phyloP scores from a whole-genome alignment of 2,113 vertebrate genomes.

The Cygnus atratus region DNA sequence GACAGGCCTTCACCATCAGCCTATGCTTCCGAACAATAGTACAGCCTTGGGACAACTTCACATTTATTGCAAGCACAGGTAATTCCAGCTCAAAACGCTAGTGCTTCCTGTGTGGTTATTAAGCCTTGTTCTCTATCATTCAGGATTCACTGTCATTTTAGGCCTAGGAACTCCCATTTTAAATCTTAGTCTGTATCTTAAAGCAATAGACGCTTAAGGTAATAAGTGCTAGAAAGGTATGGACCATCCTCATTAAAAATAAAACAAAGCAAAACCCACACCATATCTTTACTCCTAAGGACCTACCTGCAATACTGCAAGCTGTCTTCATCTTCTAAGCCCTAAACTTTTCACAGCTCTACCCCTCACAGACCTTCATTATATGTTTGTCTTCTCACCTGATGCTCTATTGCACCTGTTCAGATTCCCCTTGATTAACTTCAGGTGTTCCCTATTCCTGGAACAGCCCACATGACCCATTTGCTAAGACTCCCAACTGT shows the following conservation, averaged over 20 bases:
- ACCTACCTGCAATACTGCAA: background rate
- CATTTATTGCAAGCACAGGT: conserved; percentile 61
- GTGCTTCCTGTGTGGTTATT: background rate
- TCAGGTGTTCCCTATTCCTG: background rate
- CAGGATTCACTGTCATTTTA: background rate
- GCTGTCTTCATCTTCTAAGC: rapidly evolving
- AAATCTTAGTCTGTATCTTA: background rate
- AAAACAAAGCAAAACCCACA: background rate
- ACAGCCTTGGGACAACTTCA: background rate
- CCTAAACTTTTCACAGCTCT: background rate
- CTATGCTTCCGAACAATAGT: background rate
- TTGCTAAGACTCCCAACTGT: background rate
- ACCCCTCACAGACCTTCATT: background rate
- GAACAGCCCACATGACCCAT: background rate
- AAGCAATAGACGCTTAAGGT: background rate
- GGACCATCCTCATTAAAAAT: background rate
- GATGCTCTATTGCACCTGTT: background rate
- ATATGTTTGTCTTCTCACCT: background rate
- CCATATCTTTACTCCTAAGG: background rate
- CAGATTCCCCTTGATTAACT: background rate
- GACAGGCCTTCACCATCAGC: conserved; percentile 77
- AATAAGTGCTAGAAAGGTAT: background rate
- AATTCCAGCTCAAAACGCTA: background rate
- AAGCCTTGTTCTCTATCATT: background rate
- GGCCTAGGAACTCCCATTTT: background rate